These are phyloP conservation scores for Brachyhypopomus gauderio DNA, from an alignment of 2,113 vertebrate species.

Conservation along the genomic window DNA sequence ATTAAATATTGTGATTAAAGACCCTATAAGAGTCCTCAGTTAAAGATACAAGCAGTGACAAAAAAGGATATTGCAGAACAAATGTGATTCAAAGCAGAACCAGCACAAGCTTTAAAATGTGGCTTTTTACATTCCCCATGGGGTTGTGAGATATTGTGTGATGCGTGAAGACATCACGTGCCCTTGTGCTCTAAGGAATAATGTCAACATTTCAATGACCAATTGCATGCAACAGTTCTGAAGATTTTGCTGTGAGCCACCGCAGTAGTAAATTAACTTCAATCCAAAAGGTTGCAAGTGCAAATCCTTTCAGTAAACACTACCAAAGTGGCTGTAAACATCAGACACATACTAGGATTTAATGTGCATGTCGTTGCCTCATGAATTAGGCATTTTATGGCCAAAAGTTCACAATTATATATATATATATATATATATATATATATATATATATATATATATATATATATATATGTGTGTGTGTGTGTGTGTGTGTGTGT, in stretches of 20 bases:
- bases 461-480: too few species aligned
- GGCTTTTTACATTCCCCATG: background rate
- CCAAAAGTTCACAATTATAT: too few species aligned
- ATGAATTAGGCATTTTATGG: too few species aligned
- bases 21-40: background rate
- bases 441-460: too few species aligned
- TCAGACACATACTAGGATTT: background rate
- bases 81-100: background rate
- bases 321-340: background rate
- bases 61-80: background rate
- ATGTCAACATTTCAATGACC: background rate
- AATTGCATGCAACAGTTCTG: background rate
- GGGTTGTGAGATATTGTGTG: background rate
- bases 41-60: constrained; percentile 27
- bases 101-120: background rate
- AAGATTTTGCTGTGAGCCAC: background rate
- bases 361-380: too few species aligned
- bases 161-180: background rate
- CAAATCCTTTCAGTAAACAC: background rate
- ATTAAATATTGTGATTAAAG: constrained; percentile 17
- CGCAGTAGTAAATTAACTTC: background rate
- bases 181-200: background rate
- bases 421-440: too few species aligned
- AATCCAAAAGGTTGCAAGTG: background rate
- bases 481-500: too few species aligned